Base-by-base conservation (phyloP, 2,888 invertebrate species). In the Sphaerophoria taeniata region DNA sequence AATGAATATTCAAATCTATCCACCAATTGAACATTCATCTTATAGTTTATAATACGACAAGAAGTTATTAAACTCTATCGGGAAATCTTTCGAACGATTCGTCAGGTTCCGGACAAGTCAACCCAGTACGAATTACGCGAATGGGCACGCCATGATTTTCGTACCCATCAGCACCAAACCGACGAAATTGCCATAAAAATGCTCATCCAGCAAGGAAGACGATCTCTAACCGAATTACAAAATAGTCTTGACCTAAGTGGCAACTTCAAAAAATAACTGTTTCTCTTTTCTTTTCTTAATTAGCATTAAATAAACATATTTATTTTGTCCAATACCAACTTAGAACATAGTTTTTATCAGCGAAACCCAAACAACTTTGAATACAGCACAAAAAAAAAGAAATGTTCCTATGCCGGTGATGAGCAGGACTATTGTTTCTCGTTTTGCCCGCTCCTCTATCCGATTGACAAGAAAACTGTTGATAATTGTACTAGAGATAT, bases 71-170 rank as follows among this genome's bases (percentile, higher is more conserved):
- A 94, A 88, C 91, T 97, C 0, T 97, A 97, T 89, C 93, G 96
- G 87, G 94, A 95, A 85, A 95, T 97, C 81, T 94, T 96, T 88
- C 93, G 95, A 67, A 93, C 95, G 6, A 93, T 96, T 63, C 93
- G 93, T 73, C 92, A 94, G 88, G 94, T 97, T 7, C 94, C 95
- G 0, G 95, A 96, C 90, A 91, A 93, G 87, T 91, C 90, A 1
- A 95, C 95, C 69, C 93, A 94, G 79, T 88, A 91, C 1, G 96
- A 97, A 88, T 91, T 97, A 24, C 94, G 92, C 75, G 93, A 94
- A 60, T 97, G 97, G 97, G 95, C 95, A 0, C 93, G 95, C 73
- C 90, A 93, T 14, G 97, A 97, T 90, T 97, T 97, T 89, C 94
- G 93, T 87, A 93, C 93, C 3, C 96, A 97, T 90, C 94, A 94